Evolutionary conservation across 2,113 vertebrate species (phyloP).

Genomic region (Aplodontia rufa): DNA sequence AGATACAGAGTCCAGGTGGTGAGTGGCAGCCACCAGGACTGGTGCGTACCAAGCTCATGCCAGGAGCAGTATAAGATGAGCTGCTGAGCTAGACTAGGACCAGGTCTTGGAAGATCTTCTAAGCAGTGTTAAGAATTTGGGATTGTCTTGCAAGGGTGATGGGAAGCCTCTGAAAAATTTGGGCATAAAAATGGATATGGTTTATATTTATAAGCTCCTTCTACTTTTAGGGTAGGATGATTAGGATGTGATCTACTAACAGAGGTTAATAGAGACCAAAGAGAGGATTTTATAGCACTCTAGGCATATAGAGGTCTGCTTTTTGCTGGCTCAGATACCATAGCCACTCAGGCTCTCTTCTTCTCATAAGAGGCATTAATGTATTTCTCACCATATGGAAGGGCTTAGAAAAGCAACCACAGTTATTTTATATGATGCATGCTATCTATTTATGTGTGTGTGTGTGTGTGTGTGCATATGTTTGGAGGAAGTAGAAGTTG

Average conservation of each 20-base stretch:
- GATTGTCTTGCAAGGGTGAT: background rate
- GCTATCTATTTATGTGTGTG: background rate
- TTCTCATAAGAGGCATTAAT: background rate
- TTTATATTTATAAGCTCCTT: background rate
- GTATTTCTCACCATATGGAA: background rate
- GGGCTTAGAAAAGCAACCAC: background rate
- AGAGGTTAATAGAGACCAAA: background rate
- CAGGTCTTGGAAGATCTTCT: background rate
- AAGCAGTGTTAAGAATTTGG: background rate
- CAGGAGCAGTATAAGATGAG: background rate
- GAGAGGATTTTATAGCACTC: background rate
- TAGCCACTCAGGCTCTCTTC: too few species aligned
- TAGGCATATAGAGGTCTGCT: background rate
- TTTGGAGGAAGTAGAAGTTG: background rate
- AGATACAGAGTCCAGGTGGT: background rate
- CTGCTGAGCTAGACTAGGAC: too few species aligned
- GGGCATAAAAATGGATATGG: background rate
- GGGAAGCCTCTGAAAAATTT: background rate
- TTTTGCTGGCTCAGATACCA: background rate
- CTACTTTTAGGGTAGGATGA: background rate
- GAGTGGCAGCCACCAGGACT: accelerated
- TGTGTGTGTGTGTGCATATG: accelerated
- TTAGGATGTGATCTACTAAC: background rate
- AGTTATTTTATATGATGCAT: background rate
- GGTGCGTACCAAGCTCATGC: accelerated